phyloP scores from a whole-genome alignment of 1,140 invertebrate genomes.

The Dolichoris vasculosae region DNA sequence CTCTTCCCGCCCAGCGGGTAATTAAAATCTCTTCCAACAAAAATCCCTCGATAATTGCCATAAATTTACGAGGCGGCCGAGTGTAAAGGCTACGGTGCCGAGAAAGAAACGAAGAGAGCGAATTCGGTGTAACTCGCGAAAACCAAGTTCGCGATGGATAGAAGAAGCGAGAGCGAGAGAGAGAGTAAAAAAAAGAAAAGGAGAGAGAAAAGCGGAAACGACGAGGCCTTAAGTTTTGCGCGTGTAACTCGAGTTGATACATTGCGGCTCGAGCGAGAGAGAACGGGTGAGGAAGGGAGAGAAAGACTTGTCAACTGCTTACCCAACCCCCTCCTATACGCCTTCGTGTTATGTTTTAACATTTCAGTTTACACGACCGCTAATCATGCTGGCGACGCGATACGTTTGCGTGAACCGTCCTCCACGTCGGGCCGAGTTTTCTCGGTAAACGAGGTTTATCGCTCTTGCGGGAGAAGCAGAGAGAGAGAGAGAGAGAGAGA shows the following conservation, averaged over 20 bases:
- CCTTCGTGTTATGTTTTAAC: conserved; percentile 61
- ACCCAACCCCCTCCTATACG: neutral
- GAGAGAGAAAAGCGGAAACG: conserved; percentile 41
- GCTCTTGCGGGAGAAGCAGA: conserved; percentile 55
- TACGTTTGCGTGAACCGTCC: conserved; percentile 56
- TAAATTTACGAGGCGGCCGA: conserved; percentile 45
- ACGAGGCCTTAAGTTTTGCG: neutral
- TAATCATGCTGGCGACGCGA: conserved; percentile 68
- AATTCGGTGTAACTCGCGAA: neutral
- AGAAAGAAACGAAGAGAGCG: neutral
- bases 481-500: neutral
- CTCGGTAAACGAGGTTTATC: conserved; percentile 58
- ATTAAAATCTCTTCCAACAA: conserved; percentile 52
- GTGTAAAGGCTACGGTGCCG: neutral
- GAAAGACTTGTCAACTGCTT: neutral
- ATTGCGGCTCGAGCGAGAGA: conserved; percentile 24
- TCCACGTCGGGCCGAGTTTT: conserved; percentile 55
- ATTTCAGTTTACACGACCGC: conserved; percentile 73
- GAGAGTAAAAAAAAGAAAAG: neutral
- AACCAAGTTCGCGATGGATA: neutral
- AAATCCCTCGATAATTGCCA: conserved; percentile 39
- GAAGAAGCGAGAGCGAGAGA: neutral
- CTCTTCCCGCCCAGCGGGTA: conserved; percentile 44
- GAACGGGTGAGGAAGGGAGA: neutral
- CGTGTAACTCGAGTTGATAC: conserved; percentile 34